Percentiles rank a stretch among this genome's conserved stretches.
These are phyloP conservation scores for Argopecten irradians DNA, from an alignment of 1,140 invertebrate genomes.

Conservation along the genomic window DNA sequence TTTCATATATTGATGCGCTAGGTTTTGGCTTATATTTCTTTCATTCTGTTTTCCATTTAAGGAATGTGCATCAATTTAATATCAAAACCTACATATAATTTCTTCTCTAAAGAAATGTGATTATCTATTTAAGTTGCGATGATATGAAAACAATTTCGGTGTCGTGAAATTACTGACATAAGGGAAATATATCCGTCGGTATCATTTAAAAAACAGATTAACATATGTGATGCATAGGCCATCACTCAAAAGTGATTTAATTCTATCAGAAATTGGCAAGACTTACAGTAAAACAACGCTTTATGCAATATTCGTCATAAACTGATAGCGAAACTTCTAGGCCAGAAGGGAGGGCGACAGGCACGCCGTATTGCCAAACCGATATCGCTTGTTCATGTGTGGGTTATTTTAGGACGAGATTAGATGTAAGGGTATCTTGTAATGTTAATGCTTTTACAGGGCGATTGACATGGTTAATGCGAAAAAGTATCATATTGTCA, in stretches of 20 bases:
- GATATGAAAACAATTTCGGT: constrained; percentile 16
- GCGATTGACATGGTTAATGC: too few relatives aligned
- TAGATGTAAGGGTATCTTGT: too few relatives aligned
- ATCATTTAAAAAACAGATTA: not conserved
- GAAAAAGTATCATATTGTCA: too few relatives aligned
- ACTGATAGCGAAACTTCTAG: not conserved
- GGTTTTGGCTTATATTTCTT: not conserved
- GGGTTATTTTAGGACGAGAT: not conserved
- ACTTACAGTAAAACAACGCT: not conserved
- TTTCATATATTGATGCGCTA: not conserved
- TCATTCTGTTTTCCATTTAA: not conserved
- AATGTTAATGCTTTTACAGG: too few relatives aligned
- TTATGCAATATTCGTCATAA: not conserved
- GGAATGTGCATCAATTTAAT: not conserved
- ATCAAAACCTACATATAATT: not conserved
- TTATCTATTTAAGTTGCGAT: not conserved
- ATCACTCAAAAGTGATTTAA: not conserved
- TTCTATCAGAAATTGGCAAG: not conserved
- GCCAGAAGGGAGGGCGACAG: not conserved
- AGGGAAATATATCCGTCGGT: not conserved
- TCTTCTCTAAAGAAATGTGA: not conserved
- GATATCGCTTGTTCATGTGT: constrained; percentile 3
- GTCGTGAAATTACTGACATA: not conserved
- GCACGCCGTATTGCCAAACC: not conserved
- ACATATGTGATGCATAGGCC: not conserved